phyloP scores from a whole-genome alignment of 1,140 invertebrate species.

The Ladona fulva region DNA sequence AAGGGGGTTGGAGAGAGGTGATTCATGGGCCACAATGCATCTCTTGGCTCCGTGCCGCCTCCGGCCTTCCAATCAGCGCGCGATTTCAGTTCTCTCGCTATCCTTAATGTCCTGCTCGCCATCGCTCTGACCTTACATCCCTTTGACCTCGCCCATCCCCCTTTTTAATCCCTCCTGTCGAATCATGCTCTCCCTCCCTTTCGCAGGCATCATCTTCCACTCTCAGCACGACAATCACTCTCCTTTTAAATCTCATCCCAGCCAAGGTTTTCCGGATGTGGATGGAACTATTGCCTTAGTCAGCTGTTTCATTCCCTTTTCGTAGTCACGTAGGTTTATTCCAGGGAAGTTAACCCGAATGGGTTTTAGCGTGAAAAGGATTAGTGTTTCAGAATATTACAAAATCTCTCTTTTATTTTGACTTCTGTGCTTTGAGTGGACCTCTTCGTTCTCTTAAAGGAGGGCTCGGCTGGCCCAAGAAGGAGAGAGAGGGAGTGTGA shows the following conservation, averaged over 20 bases:
- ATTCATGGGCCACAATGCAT: not conserved
- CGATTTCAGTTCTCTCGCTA: not conserved
- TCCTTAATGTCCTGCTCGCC: not conserved
- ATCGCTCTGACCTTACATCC: not conserved
- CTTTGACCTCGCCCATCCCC: not conserved
- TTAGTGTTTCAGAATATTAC: no score
- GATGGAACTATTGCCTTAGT: no score
- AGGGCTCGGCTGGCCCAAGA: no score
- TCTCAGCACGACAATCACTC: not conserved
- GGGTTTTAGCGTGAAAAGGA: no score
- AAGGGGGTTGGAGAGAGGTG: not conserved
- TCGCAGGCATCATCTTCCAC: not conserved
- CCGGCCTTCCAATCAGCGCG: not conserved
- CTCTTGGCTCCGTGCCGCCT: not conserved
- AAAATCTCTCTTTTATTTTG: no score
- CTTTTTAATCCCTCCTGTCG: not conserved
- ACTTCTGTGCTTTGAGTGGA: no score
- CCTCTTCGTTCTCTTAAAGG: no score
- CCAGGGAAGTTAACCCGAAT: no score
- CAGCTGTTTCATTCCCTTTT: no score
- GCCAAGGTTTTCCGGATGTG: not conserved
- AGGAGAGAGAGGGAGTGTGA: no score
- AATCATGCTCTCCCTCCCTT: not conserved
- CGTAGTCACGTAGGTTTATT: no score
- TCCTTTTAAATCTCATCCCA: not conserved